These are phyloP conservation scores for Anniella stebbinsi DNA, from an alignment of 2,797 vertebrate genomes.

Conservation along the genomic window DNA sequence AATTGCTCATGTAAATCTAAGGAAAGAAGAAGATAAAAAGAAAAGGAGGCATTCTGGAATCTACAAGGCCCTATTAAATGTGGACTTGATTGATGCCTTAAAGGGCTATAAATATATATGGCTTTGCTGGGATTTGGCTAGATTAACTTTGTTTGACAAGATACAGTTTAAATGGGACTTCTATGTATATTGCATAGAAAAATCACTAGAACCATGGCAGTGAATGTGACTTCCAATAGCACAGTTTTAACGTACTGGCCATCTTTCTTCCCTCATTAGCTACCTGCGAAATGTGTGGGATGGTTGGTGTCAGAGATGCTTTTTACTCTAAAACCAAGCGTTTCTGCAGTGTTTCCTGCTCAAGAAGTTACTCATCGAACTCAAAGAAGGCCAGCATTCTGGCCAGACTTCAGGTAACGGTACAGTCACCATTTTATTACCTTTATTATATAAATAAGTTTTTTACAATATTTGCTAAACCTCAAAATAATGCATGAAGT, in stretches of 20 bases:
- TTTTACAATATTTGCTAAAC: not conserved
- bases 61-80: not conserved
- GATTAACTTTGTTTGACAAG: not conserved
- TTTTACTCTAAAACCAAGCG: slow-evolving; percentile 99
- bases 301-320: slow-evolving; percentile 98
- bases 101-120: not conserved
- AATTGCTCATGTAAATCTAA: not conserved
- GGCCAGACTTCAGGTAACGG: slow-evolving; percentile 97
- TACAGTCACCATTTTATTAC: slow-evolving; percentile 80
- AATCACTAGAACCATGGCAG: not conserved
- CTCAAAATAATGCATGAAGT: not conserved
- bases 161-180: not conserved
- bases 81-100: not conserved
- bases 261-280: slow-evolving; percentile 80
- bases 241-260: not conserved
- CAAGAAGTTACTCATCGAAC: slow-evolving; percentile 98
- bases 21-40: not conserved
- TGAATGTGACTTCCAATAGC: not conserved
- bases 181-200: not conserved
- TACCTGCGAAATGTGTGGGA: slow-evolving; percentile 99
- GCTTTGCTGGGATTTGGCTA: not conserved
- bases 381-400: slow-evolving; percentile 99
- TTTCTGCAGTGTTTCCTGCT: slow-evolving; percentile 99
- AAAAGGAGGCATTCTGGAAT: not conserved
- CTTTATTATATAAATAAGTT: slow-evolving; percentile 32